Evolutionary conservation across 2,113 vertebrate species (phyloP).

Genomic region (Nanorana parkeri): DNA sequence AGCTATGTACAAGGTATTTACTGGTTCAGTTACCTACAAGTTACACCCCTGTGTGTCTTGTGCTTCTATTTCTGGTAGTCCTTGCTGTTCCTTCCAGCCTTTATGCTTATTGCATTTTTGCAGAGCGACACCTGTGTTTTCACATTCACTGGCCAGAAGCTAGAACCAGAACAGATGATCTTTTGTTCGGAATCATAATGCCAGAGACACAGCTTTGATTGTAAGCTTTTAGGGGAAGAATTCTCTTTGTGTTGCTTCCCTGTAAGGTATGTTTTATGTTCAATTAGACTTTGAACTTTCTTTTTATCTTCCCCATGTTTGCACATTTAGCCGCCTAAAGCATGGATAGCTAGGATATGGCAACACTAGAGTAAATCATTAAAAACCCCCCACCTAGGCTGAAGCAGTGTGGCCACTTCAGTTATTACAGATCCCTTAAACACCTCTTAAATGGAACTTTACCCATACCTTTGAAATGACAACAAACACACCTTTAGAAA

Average conservation of each 20-base stretch:
- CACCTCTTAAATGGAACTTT: too few species aligned
- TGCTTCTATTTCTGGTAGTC: conserved; percentile 1
- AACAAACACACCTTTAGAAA: too few species aligned
- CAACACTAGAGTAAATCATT: conserved; percentile 12
- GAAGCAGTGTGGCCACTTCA: too few species aligned
- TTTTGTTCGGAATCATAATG: conserved; percentile 18
- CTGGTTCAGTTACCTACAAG: not conserved
- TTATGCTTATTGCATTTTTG: not conserved
- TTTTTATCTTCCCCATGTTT: not conserved
- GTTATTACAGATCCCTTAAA: too few species aligned
- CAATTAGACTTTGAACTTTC: conserved; percentile 34
- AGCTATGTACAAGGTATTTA: not conserved
- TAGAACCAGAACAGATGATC: conserved; percentile 1
- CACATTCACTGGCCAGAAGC: conserved; percentile 31
- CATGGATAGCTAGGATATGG: not conserved
- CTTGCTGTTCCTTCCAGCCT: not conserved
- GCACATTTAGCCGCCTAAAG: not conserved
- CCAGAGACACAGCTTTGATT: conserved; percentile 6
- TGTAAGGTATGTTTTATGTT: conserved; percentile 31
- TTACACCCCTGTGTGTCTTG: not conserved
- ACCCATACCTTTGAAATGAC: too few species aligned
- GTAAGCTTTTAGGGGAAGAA: conserved; percentile 1
- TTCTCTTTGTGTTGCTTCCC: not conserved
- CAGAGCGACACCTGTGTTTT: conserved; percentile 30
- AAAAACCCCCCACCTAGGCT: not conserved